A percentile compares a stretch with the other conserved stretches of the same genome.
Evolutionary conservation across 2,113 vertebrate species (phyloP).

Genomic region (Boleophthalmus pectinirostris): DNA sequence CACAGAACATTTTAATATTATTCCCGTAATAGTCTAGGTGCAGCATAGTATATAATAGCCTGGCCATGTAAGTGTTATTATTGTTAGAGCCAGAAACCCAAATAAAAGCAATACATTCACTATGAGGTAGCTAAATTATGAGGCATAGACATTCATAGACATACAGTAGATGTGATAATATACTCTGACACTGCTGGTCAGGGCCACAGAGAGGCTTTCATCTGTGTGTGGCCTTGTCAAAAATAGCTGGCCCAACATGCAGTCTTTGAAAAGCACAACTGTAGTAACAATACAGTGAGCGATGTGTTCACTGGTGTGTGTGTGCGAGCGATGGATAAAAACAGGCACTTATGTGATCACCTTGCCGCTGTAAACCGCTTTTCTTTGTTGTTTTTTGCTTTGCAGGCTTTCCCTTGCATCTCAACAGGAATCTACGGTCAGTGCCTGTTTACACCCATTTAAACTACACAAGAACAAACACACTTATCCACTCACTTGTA

Average conservation of each 20-base stretch:
- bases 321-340: background rate
- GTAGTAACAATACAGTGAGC: background rate
- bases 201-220: background rate
- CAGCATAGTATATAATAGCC: no score
- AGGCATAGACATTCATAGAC: background rate
- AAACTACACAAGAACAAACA: conserved; percentile 5
- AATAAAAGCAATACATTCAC: background rate
- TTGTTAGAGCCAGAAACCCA: no score
- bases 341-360: conserved; percentile 18
- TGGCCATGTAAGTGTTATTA: no score
- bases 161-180: no score
- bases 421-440: conserved; percentile 90
- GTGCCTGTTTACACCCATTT: conserved; percentile 51
- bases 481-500: conserved; percentile 1
- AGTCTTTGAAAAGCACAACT: background rate
- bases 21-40: no score
- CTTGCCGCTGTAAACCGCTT: conserved; percentile 26
- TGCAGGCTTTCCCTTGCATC: conserved; percentile 89
- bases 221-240: background rate
- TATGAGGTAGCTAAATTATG: background rate
- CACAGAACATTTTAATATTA: no score
- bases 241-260: background rate
- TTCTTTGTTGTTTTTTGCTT: conserved; percentile 34
- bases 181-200: background rate
- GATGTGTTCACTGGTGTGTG: conserved; percentile 2